Conservation (phyloP, 2,888 invertebrate species). For the Pollenia angustigena region DNA sequence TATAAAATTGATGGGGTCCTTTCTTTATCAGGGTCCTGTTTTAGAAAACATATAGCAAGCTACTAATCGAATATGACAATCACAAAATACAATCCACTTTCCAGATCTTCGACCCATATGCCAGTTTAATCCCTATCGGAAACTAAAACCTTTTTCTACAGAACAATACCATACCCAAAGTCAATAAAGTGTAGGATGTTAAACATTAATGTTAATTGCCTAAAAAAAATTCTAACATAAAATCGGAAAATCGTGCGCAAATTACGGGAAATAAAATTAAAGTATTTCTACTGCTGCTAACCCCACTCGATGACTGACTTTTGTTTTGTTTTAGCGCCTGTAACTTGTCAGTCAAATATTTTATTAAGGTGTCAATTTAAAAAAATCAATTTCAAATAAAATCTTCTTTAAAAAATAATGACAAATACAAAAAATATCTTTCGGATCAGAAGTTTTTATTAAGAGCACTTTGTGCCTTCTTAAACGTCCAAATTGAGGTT, state of each 20-base stretch:
- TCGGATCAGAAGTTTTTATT: conserved; percentile 27
- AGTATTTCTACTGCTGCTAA: background rate
- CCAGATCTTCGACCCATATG: too few relatives aligned
- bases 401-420: conserved; percentile 46
- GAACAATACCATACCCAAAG: too few relatives aligned
- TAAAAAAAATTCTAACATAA: too few relatives aligned
- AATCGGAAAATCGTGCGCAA: background rate
- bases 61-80: too few relatives aligned
- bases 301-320: background rate
- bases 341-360: conserved; percentile 64
- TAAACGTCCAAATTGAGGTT: conserved; percentile 57
- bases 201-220: too few relatives aligned
- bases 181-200: too few relatives aligned
- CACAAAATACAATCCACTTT: too few relatives aligned
- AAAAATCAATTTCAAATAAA: conserved; percentile 44
- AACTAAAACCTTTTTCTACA: too few relatives aligned
- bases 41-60: too few relatives aligned
- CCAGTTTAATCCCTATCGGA: too few relatives aligned
- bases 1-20: too few relatives aligned
- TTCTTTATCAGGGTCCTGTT: too few relatives aligned
- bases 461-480: background rate
- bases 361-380: conserved; percentile 62
- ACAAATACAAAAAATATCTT: conserved; percentile 19
- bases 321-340: background rate
- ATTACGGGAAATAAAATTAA: conserved; percentile 38